These are phyloP conservation scores for Rhimphoctona megacephalus DNA, from an alignment of 2,888 invertebrate genomes.

Conservation along the genomic window DNA sequence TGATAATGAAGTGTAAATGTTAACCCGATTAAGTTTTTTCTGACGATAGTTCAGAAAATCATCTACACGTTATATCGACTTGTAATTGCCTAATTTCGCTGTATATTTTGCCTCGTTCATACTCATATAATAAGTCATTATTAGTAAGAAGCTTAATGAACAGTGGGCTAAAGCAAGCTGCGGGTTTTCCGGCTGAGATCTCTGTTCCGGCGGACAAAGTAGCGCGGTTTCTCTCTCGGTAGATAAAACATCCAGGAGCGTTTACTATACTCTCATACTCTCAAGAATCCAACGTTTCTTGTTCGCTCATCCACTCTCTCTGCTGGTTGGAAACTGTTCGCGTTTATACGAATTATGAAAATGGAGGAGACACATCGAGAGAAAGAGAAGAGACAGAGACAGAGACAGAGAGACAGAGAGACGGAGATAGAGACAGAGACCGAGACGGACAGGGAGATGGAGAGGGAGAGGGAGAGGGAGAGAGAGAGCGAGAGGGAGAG, in stretches of 20 bases:
- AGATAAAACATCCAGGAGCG: slow-evolving; percentile 53
- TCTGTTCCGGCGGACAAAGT: slow-evolving; percentile 59
- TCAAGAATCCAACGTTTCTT: slow-evolving; percentile 24
- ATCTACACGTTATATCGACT: neutral
- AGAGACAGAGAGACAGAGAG: neutral
- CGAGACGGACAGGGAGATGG: no score
- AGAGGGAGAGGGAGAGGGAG: no score
- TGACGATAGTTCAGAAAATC: neutral
- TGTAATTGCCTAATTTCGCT: neutral
- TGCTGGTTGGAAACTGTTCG: slow-evolving; percentile 1
- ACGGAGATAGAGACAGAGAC: no score
- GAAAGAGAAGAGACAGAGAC: neutral
- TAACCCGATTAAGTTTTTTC: neutral
- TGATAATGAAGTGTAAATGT: neutral
- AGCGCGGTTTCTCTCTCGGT: slow-evolving; percentile 41
- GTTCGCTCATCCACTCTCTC: slow-evolving; percentile 21
- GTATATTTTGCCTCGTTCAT: slow-evolving; percentile 14
- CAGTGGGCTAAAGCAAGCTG: slow-evolving; percentile 49
- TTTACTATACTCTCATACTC: slow-evolving; percentile 7
- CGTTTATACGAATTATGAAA: slow-evolving; percentile 38
- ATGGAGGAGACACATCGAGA: slow-evolving; percentile 2
- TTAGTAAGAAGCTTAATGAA: slow-evolving; percentile 66
- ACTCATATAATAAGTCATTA: slow-evolving; percentile 60
- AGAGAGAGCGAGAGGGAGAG: no score
- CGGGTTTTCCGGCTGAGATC: slow-evolving; percentile 61